Base-by-base conservation (phyloP, 1,140 invertebrate species). In the Phymorhynchus buccinoides region DNA sequence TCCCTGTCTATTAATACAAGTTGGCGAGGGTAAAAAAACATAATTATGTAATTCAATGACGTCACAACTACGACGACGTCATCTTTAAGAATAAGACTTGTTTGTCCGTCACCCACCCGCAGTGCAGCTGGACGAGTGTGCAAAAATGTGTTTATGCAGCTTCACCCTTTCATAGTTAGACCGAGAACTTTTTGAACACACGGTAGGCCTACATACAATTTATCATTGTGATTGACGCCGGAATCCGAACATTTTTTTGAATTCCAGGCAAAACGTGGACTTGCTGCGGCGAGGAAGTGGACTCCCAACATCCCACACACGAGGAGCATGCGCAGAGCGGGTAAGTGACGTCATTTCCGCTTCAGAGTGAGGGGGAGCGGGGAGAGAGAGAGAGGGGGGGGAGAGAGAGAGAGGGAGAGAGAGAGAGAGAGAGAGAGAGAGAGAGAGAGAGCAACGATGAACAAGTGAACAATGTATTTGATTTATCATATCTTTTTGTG, bases 281-380 rank as follows among this genome's bases (percentile, higher is more conserved):
- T 16, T 83, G 80, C 41, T 83, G 80, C 30, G 2, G 14, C 18
- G 30, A 42, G n/a, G 30, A 27, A n/a, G 32, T n/a, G 27, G 37
- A 42, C 32, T 27, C 56, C 16, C 18, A 22, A 35, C 80, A 71
- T n/a, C 66, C 62, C 18, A 71, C 80, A 2, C 80, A 42, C 41
- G 41, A 42, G 39, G 80, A 83, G n/a, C 80, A 83, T 68, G 66
- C 22, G 56, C 41, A 42, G 37, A 44, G 44, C 27, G 80, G 80
- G 80, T 83, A 30, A 42, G 66, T 83, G 32, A 14, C 3, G 18
- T 12, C 39, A 16, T 56, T 16, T 37, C 78, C 27, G 56, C 1
- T 66, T n/a, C n/a, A n/a, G 56, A n/a, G 56, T 62, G 14, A 62
- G 56, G 56, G 56, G 56, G 56, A 62, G n/a, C 14, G 56, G 14